A percentile compares a stretch with the other conserved stretches of the same genome.
Evolutionary conservation across 53 echinoderm and acorn worm genomes (phyloP).

Genomic region (Actinopyga echinites): DNA sequence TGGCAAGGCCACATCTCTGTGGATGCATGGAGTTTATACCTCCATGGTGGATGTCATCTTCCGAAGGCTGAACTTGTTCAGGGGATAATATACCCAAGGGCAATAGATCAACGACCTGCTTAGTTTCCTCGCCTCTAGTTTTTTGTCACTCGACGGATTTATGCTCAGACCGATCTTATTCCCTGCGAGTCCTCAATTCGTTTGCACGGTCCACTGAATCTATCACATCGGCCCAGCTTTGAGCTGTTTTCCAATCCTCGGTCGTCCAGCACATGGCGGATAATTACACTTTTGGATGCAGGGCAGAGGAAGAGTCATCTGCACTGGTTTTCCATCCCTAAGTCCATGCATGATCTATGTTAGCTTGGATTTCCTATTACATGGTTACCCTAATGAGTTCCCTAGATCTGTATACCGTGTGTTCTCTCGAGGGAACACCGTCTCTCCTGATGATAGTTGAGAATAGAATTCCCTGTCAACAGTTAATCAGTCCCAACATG

Average conservation of each 20-base stretch:
- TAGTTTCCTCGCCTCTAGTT: constrained; percentile 12
- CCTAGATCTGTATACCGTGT: constrained; percentile 32
- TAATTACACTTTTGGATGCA: constrained; percentile 17
- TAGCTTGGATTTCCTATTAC: constrained; percentile 9
- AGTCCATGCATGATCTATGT: constrained; percentile 15
- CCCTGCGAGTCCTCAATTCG: constrained; percentile 34
- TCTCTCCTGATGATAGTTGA: neutral
- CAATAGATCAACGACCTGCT: constrained; percentile 37
- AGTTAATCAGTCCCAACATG: constrained; percentile 27
- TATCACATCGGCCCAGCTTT: constrained; percentile 40
- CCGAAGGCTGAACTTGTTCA: neutral
- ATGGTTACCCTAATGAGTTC: constrained; percentile 12
- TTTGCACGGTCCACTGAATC: constrained; percentile 44
- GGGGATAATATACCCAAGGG: constrained; percentile 44
- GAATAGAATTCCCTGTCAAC: constrained; percentile 17
- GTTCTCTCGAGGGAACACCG: constrained; percentile 16
- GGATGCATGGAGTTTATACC: too few species aligned
- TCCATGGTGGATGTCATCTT: too few species aligned
- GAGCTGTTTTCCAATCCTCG: constrained; percentile 33
- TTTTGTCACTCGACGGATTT: constrained; percentile 41
- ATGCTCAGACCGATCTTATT: constrained; percentile 18
- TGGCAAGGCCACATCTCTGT: too few species aligned
- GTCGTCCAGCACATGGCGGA: constrained; percentile 23
- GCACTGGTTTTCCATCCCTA: neutral
- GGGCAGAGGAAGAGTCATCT: neutral